Evolutionary conservation across 2,888 invertebrate species (phyloP).

Genomic region (Pharmacophagus antenor): DNA sequence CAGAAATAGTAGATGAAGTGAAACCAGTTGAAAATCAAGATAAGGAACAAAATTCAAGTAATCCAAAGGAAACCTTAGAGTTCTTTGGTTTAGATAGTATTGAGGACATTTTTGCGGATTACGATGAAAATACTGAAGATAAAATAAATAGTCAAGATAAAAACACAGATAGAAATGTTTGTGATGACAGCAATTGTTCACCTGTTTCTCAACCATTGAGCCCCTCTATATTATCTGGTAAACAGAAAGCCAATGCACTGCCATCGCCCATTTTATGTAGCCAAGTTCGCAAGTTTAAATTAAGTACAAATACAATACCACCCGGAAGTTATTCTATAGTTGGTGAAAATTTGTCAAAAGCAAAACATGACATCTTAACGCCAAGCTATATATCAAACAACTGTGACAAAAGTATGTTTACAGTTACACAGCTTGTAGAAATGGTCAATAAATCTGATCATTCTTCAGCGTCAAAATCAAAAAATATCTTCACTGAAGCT

Average conservation of each 20-base stretch:
- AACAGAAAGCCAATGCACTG: constrained; percentile 37
- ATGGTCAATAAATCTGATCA: constrained; percentile 62
- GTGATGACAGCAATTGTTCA: constrained; percentile 17
- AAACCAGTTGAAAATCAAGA: constrained; percentile 31
- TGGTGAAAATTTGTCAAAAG: constrained; percentile 7
- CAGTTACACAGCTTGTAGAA: constrained; percentile 71
- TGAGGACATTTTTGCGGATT: constrained; percentile 71
- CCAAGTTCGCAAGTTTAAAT: constrained; percentile 53
- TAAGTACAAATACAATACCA: constrained; percentile 47
- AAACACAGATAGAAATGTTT: constrained; percentile 12
- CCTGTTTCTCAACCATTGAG: constrained; percentile 43
- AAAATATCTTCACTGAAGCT: constrained; percentile 25
- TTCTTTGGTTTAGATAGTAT: constrained; percentile 72
- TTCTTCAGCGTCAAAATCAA: constrained; percentile 32
- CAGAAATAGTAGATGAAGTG: constrained; percentile 42
- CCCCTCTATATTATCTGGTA: constrained; percentile 67
- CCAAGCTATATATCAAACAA: constrained; percentile 37
- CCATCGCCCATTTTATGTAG: constrained; percentile 65
- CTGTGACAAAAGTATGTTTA: constrained; percentile 64
- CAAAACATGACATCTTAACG: not conserved
- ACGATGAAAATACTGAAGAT: constrained; percentile 46
- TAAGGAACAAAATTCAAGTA: constrained; percentile 37
- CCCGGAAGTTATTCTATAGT: constrained; percentile 31
- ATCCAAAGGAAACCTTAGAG: constrained; percentile 49
- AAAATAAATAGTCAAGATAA: constrained; percentile 32